Percentiles rank a stretch among this genome's conserved stretches.
Evolutionary conservation across 2,797 vertebrate species (phyloP).

Genomic region (Mergus octosetaceus): DNA sequence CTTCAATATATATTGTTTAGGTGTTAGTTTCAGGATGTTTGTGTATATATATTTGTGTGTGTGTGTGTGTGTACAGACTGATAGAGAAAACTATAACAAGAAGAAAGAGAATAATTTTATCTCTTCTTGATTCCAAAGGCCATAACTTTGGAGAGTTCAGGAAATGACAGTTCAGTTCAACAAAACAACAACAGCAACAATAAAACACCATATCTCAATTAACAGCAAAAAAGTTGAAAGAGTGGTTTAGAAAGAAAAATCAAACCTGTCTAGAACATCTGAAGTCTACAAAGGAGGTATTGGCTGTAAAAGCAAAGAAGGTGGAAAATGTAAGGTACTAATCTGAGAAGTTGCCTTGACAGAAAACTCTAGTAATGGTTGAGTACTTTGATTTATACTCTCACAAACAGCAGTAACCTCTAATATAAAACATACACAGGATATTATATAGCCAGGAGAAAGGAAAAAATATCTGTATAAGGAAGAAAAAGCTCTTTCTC

Average conservation of each 20-base stretch:
- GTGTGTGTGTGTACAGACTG: not conserved
- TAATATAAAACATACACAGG: not conserved
- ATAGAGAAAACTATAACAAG: not conserved
- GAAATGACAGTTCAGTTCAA: fast-evolving
- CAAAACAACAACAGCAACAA: fast-evolving
- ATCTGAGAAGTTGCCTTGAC: not conserved
- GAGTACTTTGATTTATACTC: not conserved
- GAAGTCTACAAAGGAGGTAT: fast-evolving
- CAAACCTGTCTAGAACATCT: not conserved
- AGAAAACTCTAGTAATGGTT: not conserved
- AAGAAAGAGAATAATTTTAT: not conserved
- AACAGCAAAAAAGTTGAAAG: not conserved
- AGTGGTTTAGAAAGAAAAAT: not conserved
- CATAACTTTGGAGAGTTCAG: not conserved
- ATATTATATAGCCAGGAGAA: not conserved
- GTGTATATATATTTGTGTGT: too few relatives aligned
- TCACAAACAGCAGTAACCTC: not conserved
- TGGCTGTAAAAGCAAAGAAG: not conserved
- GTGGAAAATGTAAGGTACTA: not conserved
- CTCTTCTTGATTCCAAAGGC: not conserved
- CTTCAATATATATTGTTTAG: not conserved
- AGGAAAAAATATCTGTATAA: not conserved
- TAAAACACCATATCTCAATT: fast-evolving
- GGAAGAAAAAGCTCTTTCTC: not conserved
- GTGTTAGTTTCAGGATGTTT: not conserved